Base-by-base conservation (phyloP, 2,888 invertebrate species). In the Metallyticus violacea region DNA sequence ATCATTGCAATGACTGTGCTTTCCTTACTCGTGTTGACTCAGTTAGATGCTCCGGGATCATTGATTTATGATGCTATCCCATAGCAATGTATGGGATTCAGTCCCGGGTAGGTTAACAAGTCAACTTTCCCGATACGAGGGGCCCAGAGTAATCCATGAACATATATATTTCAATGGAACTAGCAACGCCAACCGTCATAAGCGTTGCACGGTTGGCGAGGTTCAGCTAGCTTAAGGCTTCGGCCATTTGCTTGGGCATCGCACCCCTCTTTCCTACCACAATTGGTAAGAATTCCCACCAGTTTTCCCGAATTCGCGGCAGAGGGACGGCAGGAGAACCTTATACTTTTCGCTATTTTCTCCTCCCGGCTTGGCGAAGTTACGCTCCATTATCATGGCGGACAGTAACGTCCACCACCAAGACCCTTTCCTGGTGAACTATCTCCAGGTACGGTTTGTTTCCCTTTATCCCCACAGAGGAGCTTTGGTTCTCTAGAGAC, bases 261-360 rank as follows among this genome's bases (percentile, higher is more conserved):
- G 90, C 90, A 22, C 90, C 90, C 87, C 90, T 88, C 79, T 90
- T 90, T 7, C 91, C 90, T 26, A 91, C 89, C 82, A 91, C 90
- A 6, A 90, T 88, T 0, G 90, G 91, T 84, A 90, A 88, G 82
- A 90, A 90, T 79, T 88, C 86, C 88, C 89, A 79, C 77, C 79
- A 6, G 80, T 3, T 0, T 86, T 89, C 4, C 88, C 88, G 4
- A 87, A 88, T 40, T 81, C 7, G 6, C 62, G 40, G 84, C 86
- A 7, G 2, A 77, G 22, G 1, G 88, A 25, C 90, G 85, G 87
- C 26, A 88, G 76, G 85, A 90, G 88, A 7, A 25, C 78, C 26
- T 62, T 29, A 86, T 90, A 90, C 85, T 91, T 90, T n/a, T 0
- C 86, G 76, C 0, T 89, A 28, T 85, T 91, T 91, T 4, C 88